Evolutionary conservation across 1,140 invertebrate species (phyloP).

Genomic region (Anoplophora glabripennis): DNA sequence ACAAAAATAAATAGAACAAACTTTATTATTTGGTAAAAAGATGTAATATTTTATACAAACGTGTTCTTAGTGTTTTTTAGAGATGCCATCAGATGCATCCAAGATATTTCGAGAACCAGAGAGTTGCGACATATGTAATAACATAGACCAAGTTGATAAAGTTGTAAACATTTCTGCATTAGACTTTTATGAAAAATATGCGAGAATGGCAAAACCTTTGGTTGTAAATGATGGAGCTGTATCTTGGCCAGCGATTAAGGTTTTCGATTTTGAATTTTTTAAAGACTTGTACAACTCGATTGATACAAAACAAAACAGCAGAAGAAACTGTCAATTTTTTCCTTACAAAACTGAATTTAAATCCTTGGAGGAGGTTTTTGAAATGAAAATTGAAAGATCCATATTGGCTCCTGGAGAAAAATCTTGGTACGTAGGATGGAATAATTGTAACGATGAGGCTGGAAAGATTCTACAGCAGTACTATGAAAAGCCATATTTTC

Average conservation of each 20-base stretch:
- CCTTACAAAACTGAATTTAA: slow-evolving; percentile 85
- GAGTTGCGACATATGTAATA: slow-evolving; percentile 69
- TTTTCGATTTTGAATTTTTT: slow-evolving; percentile 76
- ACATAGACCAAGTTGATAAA: slow-evolving; percentile 61
- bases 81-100: slow-evolving; percentile 55
- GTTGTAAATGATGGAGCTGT: slow-evolving; percentile 77
- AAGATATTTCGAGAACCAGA: slow-evolving; percentile 65
- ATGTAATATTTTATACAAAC: neutral
- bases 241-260: slow-evolving; percentile 72
- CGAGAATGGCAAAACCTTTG: slow-evolving; percentile 75
- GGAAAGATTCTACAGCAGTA: slow-evolving; percentile 72
- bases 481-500: slow-evolving; percentile 84
- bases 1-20: neutral
- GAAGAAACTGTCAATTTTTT: slow-evolving; percentile 82
- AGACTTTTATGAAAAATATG: slow-evolving; percentile 66
- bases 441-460: slow-evolving; percentile 82
- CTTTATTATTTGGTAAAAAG: too few relatives aligned
- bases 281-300: slow-evolving; percentile 66
- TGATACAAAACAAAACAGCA: slow-evolving; percentile 53
- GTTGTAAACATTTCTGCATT: slow-evolving; percentile 62
- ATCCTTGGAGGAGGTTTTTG: slow-evolving; percentile 72
- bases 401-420: slow-evolving; percentile 60
- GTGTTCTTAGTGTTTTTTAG: slow-evolving; percentile 57
- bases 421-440: slow-evolving; percentile 92
- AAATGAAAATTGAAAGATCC: slow-evolving; percentile 69